phyloP scores from a whole-genome alignment of 2,797 vertebrate genomes.

The Novumbra hubbsi region DNA sequence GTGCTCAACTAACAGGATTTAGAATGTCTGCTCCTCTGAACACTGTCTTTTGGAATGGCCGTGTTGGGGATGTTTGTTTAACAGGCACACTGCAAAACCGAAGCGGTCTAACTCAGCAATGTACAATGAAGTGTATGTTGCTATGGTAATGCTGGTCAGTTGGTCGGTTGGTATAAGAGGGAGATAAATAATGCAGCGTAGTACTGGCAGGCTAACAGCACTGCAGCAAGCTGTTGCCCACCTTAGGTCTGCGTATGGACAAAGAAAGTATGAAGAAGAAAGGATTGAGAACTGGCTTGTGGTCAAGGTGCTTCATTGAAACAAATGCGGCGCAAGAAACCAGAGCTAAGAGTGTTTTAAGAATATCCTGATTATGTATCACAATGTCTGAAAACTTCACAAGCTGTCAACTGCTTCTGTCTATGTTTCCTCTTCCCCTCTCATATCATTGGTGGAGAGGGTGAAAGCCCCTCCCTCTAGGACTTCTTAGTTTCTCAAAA shows the following conservation, averaged over 20 bases:
- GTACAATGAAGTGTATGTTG: slow-evolving; percentile 59
- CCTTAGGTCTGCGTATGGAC: slow-evolving; percentile 48
- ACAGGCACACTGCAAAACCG: not conserved
- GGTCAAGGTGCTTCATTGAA: not conserved
- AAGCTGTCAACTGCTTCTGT: too few species aligned
- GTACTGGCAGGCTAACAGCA: slow-evolving; percentile 73
- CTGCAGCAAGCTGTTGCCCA: slow-evolving; percentile 76
- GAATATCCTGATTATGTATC: not conserved
- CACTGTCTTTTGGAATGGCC: too few species aligned
- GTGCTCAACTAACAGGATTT: not conserved
- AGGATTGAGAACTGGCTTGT: not conserved
- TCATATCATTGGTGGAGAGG: too few species aligned
- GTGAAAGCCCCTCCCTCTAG: too few species aligned
- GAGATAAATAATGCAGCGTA: slow-evolving; percentile 79
- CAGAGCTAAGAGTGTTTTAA: not conserved
- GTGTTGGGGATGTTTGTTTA: not conserved
- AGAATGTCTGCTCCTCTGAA: not conserved
- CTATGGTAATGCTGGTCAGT: slow-evolving; percentile 74
- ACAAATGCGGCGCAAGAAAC: not conserved
- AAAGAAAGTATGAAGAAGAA: not conserved
- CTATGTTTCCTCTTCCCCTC: too few species aligned
- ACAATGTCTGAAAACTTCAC: not conserved
- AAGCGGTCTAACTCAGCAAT: not conserved
- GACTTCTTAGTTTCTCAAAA: too few species aligned
- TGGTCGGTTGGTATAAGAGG: slow-evolving; percentile 48